Conservation (phyloP, 1,140 invertebrate genomes). For the Dysdera silvatica region DNA sequence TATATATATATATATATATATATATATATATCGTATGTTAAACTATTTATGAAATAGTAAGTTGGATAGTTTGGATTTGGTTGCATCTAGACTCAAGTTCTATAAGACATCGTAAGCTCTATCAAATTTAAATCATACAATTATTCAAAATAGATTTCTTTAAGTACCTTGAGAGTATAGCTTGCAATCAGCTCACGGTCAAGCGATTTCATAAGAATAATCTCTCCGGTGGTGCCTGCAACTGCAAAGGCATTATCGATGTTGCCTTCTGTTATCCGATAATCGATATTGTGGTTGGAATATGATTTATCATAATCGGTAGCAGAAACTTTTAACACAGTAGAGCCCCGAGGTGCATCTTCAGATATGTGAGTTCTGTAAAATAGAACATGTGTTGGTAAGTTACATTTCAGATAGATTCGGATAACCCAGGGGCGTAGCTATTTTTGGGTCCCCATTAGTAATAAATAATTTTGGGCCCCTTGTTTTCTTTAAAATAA, state of each 20-base stretch:
- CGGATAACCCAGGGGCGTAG: neutral
- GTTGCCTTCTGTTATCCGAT: conserved; percentile 87
- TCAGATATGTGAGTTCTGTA: conserved; percentile 66
- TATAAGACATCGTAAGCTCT: too few species aligned
- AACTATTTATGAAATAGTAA: too few species aligned
- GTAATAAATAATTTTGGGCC: too few species aligned
- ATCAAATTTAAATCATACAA: too few species aligned
- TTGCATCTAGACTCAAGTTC: too few species aligned
- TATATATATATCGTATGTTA: too few species aligned
- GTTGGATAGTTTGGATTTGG: too few species aligned
- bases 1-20: too few species aligned
- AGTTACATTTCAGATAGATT: neutral
- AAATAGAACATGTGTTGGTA: conserved; percentile 17
- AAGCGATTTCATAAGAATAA: conserved; percentile 64
- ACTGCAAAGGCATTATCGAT: conserved; percentile 73
- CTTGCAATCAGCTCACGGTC: conserved; percentile 76
- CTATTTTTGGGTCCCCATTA: too few species aligned
- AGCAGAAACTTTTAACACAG: conserved; percentile 89
- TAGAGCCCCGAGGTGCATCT: conserved; percentile 72
- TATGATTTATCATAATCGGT: conserved; percentile 72
- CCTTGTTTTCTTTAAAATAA: too few species aligned
- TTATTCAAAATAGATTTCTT: neutral
- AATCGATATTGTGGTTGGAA: conserved; percentile 52
- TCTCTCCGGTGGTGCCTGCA: conserved; percentile 63
- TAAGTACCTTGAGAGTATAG: conserved; percentile 57